phyloP scores from a whole-genome alignment of 2,888 invertebrate species.

The Eupithecia insigniata region DNA sequence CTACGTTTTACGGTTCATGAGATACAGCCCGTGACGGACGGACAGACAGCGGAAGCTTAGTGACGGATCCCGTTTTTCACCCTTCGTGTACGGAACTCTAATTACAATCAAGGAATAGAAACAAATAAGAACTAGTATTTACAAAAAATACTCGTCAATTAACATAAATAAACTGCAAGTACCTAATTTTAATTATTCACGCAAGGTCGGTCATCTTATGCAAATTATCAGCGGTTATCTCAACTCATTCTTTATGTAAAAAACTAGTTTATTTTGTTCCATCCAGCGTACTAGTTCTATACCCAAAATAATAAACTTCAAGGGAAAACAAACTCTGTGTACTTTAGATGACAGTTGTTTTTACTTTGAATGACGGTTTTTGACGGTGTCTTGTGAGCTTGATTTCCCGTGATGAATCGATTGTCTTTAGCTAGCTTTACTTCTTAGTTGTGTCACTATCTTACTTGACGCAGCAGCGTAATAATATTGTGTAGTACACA shows the following conservation, averaged over 20 bases:
- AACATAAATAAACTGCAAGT: slow-evolving; percentile 14
- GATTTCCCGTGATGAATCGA: not conserved
- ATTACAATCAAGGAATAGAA: too few relatives aligned
- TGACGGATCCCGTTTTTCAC: too few relatives aligned
- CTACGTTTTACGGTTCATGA: too few relatives aligned
- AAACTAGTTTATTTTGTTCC: slow-evolving; percentile 34
- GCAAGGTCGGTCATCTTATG: slow-evolving; percentile 42
- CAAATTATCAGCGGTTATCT: slow-evolving; percentile 39
- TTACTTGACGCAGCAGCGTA: slow-evolving; percentile 11
- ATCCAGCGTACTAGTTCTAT: slow-evolving; percentile 22
- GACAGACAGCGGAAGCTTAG: too few relatives aligned
- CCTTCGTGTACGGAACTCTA: too few relatives aligned
- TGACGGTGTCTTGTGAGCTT: not conserved
- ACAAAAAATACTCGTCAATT: slow-evolving; percentile 5
- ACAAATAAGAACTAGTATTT: too few relatives aligned
- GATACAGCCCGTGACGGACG: too few relatives aligned
- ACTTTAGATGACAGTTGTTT: not conserved
- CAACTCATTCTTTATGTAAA: slow-evolving; percentile 29
- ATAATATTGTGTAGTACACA: not conserved
- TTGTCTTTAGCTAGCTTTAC: not conserved
- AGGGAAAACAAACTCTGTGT: not conserved
- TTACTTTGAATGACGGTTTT: too few relatives aligned
- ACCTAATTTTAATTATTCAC: slow-evolving; percentile 28
- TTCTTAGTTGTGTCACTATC: slow-evolving; percentile 8
- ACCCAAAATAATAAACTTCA: not conserved